These are phyloP conservation scores for Mongoloraphidia duomilia DNA, from an alignment of 2,888 invertebrate species.

Conservation along the genomic window DNA sequence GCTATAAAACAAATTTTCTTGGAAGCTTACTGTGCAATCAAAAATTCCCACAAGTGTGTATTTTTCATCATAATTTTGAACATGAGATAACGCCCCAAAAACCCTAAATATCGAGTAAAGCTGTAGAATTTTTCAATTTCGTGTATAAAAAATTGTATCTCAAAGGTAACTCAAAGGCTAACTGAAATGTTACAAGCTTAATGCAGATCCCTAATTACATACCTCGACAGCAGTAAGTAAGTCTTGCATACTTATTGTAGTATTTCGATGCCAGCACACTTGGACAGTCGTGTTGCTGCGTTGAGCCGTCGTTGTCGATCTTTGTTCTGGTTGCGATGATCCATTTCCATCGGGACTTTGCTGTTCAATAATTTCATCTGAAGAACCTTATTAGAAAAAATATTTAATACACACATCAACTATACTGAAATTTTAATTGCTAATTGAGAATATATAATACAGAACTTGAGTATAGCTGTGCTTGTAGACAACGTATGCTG, in stretches of 20 bases:
- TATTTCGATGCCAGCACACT: conserved; percentile 96
- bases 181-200: not conserved
- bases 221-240: conserved; percentile 58
- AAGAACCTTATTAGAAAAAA: conserved; percentile 36
- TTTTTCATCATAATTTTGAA: not conserved
- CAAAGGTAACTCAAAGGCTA: not conserved
- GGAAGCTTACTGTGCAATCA: too few relatives aligned
- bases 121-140: too few relatives aligned
- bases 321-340: conserved; percentile 18
- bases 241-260: conserved; percentile 65
- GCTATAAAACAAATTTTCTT: too few relatives aligned
- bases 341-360: conserved; percentile 37
- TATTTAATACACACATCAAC: not conserved
- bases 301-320: conserved; percentile 37
- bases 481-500: too few relatives aligned
- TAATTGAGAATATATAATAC: too few relatives aligned
- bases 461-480: too few relatives aligned
- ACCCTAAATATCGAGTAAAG: too few relatives aligned
- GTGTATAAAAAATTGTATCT: too few relatives aligned
- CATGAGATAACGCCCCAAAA: not conserved
- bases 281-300: conserved; percentile 75
- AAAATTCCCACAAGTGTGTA: too few relatives aligned
- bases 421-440: too few relatives aligned
- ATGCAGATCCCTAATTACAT: conserved; percentile 16
- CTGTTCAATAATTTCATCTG: conserved; percentile 57